Evolutionary conservation across 2,888 invertebrate genomes (phyloP).

Genomic region (Drosophila dives): DNA sequence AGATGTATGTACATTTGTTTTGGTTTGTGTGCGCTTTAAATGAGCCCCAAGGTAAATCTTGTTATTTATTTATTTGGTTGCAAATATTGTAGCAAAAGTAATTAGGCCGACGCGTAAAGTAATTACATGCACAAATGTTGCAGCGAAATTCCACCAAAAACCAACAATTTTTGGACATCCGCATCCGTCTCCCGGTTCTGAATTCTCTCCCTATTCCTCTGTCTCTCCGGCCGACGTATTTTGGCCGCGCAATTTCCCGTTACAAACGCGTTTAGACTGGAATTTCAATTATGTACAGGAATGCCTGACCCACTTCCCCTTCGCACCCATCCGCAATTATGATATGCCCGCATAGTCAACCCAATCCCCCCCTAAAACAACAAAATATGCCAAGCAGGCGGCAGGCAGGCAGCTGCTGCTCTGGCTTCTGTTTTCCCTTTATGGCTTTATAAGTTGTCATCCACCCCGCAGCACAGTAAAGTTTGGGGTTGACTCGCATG

Average conservation of each 20-base stretch:
- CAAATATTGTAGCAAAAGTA: slow-evolving; percentile 48
- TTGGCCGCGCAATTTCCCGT: slow-evolving; percentile 77
- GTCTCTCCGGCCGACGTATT: slow-evolving; percentile 43
- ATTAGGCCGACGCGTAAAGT: slow-evolving; percentile 19
- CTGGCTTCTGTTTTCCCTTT: slow-evolving; percentile 19
- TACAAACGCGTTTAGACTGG: slow-evolving; percentile 78
- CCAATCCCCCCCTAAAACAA: slow-evolving; percentile 32
- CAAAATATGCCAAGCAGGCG: slow-evolving; percentile 56
- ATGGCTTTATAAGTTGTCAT: slow-evolving; percentile 50
- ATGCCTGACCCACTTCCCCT: slow-evolving; percentile 43
- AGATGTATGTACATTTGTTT: neutral
- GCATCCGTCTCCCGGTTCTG: slow-evolving; percentile 51
- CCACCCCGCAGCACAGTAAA: slow-evolving; percentile 5
- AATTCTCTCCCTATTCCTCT: neutral
- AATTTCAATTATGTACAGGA: slow-evolving; percentile 79
- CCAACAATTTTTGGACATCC: slow-evolving; percentile 51
- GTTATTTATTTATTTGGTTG: slow-evolving; percentile 39
- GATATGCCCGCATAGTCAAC: slow-evolving; percentile 46
- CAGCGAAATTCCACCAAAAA: slow-evolving; percentile 17
- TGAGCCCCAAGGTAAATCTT: slow-evolving; percentile 30
- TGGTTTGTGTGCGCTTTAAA: slow-evolving; percentile 26
- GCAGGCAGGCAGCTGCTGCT: slow-evolving; percentile 30
- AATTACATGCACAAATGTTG: slow-evolving; percentile 29
- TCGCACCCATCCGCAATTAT: slow-evolving; percentile 59
- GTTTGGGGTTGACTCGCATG: slow-evolving; percentile 37